Evolutionary conservation across 2,797 vertebrate species (phyloP).

Genomic region (Ceyx erithaca): DNA sequence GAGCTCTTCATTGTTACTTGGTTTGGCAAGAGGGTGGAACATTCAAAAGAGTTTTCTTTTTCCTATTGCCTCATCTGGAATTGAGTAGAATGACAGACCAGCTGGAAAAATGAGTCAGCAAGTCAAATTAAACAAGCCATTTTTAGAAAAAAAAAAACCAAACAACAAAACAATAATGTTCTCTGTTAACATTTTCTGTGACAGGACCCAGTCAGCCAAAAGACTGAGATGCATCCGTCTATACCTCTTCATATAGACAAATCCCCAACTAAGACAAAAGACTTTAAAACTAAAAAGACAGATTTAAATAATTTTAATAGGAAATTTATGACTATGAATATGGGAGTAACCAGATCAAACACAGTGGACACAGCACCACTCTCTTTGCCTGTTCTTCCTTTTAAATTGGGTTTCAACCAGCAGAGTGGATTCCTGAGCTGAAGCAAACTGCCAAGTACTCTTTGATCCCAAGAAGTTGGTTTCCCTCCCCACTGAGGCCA

Average conservation of each 20-base stretch:
- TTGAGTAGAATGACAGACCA: slow-evolving; percentile 53
- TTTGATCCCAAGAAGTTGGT: neutral
- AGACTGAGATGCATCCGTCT: neutral
- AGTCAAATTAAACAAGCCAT: slow-evolving; percentile 57
- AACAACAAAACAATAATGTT: neutral
- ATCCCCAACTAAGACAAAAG: neutral
- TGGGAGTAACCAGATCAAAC: neutral
- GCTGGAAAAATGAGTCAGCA: slow-evolving; percentile 71
- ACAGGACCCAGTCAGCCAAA: neutral
- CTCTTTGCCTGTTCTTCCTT: neutral
- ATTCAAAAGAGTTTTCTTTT: slow-evolving; percentile 68
- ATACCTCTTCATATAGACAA: neutral
- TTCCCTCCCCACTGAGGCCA: neutral
- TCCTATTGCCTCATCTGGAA: slow-evolving; percentile 65
- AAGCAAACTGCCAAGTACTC: neutral
- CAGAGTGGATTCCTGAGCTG: neutral
- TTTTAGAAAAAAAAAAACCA: neutral
- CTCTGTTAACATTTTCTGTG: neutral
- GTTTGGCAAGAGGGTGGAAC: slow-evolving; percentile 59
- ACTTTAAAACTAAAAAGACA: neutral
- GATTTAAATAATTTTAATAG: neutral
- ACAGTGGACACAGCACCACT: neutral
- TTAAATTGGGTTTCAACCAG: neutral
- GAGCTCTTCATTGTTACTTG: slow-evolving; percentile 56
- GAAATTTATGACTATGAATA: neutral